Base-by-base conservation (phyloP, 2,888 invertebrate species). In the Metallyticus violacea region DNA sequence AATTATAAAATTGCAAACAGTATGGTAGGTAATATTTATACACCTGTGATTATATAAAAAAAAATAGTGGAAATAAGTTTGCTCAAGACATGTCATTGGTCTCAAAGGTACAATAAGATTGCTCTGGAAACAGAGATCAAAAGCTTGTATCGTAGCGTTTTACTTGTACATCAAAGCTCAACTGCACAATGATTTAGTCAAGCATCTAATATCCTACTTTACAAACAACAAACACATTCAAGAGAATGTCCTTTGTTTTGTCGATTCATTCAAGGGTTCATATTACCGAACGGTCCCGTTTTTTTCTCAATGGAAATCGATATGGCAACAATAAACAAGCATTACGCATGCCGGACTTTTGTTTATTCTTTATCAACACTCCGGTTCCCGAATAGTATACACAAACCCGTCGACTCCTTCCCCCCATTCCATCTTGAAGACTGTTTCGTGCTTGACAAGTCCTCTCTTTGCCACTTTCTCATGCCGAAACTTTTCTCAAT, bases 401-500 rank as follows among this genome's bases (percentile, higher is more conserved):
- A 62, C 40, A 62, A 62, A 62, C n/a, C n/a, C n/a, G n/a, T n/a
- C n/a, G n/a, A n/a, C 40, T 62, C 40, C 40, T 6, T 62, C 40
- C 40, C 22, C 15, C 40, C 15, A 62, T 4, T 4, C 40, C 15
- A 62, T 15, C 22, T 62, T 62, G 5, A 6, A 30, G 6, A 30
- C 26, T 76, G 30, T 27, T 83, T 62, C 83, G 28, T 77, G 77
- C 83, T 22, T 83, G 26, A 83, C 77, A 29, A 40, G 76, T 83
- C 84, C 84, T 80, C 27, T 76, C 84, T 81, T 85, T 85, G 77
- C 81, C 76, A 80, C 77, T 85, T 85, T 85, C 81, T 77, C 77
- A 80, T 27, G 80, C 77, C 77, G 76, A 85, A 85, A 83, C 28
- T 85, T 82, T 77, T 28, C 86, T 81, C 85, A 85, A 85, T 85